A percentile compares a stretch with the other conserved stretches of the same genome.
phyloP scores from a whole-genome alignment of 2,113 vertebrate genomes.

The Lampris megalopsis region DNA sequence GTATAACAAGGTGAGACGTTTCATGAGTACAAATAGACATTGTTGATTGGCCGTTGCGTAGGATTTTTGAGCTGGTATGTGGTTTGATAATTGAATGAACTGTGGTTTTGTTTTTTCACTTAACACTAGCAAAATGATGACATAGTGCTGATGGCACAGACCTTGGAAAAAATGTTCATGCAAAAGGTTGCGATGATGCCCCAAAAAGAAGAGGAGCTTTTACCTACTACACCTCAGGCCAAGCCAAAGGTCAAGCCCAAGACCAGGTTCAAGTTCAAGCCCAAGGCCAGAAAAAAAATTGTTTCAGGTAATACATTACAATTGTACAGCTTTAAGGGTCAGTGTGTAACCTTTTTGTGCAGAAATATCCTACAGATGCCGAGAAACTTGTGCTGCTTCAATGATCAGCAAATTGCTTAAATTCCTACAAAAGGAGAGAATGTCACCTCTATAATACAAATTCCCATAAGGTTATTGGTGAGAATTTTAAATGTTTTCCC shows the following conservation, averaged over 20 bases:
- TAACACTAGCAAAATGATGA: constrained; percentile 92
- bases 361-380: too few species aligned
- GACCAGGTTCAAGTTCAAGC: constrained; percentile 81
- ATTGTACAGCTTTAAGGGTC: background rate
- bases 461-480: too few species aligned
- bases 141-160: constrained; percentile 98
- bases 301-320: constrained; percentile 78
- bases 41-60: background rate
- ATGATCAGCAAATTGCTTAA: too few species aligned
- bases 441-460: too few species aligned
- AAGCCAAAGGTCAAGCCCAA: constrained; percentile 81
- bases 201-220: constrained; percentile 89
- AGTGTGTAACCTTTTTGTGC: too few species aligned
- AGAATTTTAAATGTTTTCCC: too few species aligned
- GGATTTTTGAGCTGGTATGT: too few species aligned
- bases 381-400: too few species aligned
- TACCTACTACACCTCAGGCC: constrained; percentile 79
- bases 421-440: too few species aligned
- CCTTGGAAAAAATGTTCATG: constrained; percentile 95
- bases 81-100: background rate
- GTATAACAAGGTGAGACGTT: constrained; percentile 92
- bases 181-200: constrained; percentile 96
- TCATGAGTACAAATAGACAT: background rate
- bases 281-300: constrained; percentile 86
- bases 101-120: background rate